Evolutionary conservation across 2,113 vertebrate genomes (phyloP).

Genomic region (Mystacornis crossleyi): DNA sequence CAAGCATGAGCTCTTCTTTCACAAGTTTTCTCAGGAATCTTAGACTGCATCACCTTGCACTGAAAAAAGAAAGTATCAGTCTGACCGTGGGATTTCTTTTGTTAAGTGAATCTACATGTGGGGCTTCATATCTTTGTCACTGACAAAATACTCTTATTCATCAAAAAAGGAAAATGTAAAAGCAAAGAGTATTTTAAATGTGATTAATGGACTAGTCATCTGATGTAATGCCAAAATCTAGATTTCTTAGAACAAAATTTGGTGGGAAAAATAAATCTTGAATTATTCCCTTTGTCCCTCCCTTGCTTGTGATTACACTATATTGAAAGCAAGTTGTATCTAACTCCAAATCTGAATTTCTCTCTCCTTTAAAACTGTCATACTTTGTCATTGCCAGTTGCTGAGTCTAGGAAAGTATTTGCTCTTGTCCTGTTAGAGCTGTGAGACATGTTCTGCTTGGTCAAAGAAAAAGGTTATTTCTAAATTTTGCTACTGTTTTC

Average conservation of each 20-base stretch:
- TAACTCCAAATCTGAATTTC: not conserved
- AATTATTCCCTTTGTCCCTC: not conserved
- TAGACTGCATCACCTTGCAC: not conserved
- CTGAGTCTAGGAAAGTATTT: not conserved
- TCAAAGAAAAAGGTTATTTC: not conserved
- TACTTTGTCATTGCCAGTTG: not conserved
- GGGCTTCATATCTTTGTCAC: not conserved
- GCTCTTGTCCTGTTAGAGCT: not conserved
- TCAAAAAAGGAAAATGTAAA: not conserved
- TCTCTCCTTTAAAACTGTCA: not conserved
- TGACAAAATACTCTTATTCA: not conserved
- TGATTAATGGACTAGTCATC: not conserved
- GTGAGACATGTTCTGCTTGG: not conserved
- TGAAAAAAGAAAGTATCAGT: not conserved
- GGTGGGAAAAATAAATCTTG: not conserved
- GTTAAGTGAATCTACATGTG: not conserved
- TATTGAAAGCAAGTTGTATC: not conserved
- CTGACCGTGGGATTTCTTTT: not conserved
- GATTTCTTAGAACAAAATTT: not conserved
- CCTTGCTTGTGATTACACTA: not conserved
- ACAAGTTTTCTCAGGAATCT: not conserved
- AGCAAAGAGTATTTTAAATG: not conserved
- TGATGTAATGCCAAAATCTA: not conserved
- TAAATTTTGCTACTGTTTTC: not conserved
- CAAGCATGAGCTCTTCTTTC: not conserved